Conservation (phyloP, 2,888 invertebrate species). For the Desoria tigrina region DNA sequence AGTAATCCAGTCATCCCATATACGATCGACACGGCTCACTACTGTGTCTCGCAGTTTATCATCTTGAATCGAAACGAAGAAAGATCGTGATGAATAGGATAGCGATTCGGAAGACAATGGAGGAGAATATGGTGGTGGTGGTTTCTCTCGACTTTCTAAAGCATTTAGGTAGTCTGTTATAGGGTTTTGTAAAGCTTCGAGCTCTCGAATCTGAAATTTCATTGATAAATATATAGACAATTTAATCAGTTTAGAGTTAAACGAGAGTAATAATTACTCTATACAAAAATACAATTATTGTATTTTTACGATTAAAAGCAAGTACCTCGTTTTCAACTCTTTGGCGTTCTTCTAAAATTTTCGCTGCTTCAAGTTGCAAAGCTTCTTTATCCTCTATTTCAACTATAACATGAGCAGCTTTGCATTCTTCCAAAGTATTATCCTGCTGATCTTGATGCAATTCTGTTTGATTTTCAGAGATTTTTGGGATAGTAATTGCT, state of each 20-base stretch:
- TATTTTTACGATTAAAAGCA: not conserved
- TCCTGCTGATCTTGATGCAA: too few species aligned
- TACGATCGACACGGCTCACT: conserved; percentile 11
- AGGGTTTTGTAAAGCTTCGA: conserved; percentile 26
- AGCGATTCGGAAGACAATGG: conserved; percentile 41
- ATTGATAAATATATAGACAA: not conserved
- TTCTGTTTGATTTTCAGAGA: not conserved
- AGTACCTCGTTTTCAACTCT: conserved; percentile 41
- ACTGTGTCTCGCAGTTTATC: conserved; percentile 20
- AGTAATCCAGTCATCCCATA: conserved; percentile 26
- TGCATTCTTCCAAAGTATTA: not conserved
- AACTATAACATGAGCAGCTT: not conserved
- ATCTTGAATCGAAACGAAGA: conserved; percentile 12
- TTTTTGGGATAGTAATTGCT: not conserved
- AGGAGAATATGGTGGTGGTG: conserved; percentile 48
- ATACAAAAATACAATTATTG: not conserved
- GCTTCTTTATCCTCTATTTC: not conserved
- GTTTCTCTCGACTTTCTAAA: conserved; percentile 30
- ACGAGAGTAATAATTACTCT: too few species aligned
- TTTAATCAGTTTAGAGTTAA: too few species aligned
- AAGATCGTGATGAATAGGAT: conserved; percentile 26
- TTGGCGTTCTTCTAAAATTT: conserved; percentile 20
- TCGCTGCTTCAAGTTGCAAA: not conserved
- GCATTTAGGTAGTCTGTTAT: conserved; percentile 8
- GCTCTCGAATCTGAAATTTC: conserved; percentile 34